phyloP scores from a whole-genome alignment of 2,113 vertebrate species.

The Procavia capensis region DNA sequence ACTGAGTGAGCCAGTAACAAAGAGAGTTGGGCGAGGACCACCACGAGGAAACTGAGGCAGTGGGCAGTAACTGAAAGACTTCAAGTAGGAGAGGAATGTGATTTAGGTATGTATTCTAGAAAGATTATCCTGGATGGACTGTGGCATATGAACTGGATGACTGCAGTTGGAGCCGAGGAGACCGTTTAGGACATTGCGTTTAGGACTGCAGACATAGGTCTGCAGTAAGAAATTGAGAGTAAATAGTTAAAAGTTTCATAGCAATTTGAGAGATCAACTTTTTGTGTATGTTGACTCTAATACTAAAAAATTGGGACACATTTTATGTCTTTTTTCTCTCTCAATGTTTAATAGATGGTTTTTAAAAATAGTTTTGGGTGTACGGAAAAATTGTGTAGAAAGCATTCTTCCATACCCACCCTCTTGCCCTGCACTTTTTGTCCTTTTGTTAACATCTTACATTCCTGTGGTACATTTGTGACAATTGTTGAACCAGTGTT shows the following conservation, averaged over 20 bases:
- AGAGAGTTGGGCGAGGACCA: background rate
- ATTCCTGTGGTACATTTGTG: background rate
- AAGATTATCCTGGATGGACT: background rate
- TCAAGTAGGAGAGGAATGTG: background rate
- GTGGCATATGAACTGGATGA: background rate
- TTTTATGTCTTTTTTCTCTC: background rate
- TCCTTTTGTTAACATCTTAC: background rate
- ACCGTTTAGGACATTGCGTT: background rate
- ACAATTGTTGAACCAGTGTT: background rate
- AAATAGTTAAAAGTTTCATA: background rate
- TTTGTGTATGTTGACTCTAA: background rate
- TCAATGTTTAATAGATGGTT: background rate
- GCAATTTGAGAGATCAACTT: background rate
- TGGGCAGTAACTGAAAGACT: background rate
- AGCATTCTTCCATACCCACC: background rate
- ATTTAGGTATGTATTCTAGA: background rate
- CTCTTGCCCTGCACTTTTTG: background rate
- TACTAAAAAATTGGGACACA: background rate
- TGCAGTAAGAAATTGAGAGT: background rate
- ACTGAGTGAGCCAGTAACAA: background rate
- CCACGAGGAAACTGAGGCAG: background rate
- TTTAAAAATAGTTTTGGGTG: background rate
- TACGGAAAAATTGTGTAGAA: background rate
- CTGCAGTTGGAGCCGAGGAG: background rate
- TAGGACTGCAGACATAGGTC: background rate